Evolutionary conservation across 2,888 invertebrate species (phyloP).

Genomic region (Lordiphosa andalusiaca): DNA sequence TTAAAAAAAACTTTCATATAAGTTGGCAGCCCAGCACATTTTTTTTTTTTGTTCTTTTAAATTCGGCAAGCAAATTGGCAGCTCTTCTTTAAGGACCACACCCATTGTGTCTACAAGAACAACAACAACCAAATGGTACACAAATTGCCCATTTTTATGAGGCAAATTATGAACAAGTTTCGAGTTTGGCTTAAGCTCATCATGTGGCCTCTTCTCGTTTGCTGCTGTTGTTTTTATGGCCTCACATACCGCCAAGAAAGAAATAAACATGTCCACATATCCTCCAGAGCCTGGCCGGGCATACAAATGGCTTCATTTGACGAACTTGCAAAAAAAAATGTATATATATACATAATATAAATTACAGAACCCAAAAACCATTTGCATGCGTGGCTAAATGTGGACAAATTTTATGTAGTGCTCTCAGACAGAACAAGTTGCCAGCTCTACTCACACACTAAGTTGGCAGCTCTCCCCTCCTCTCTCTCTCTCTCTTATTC

Average conservation of each 20-base stretch:
- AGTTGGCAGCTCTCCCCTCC: conserved; percentile 12
- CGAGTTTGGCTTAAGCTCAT: conserved; percentile 31
- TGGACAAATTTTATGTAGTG: conserved; percentile 50
- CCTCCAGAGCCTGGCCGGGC: conserved; percentile 30
- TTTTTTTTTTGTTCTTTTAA: too few relatives aligned
- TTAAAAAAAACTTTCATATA: too few relatives aligned
- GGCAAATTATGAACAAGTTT: conserved; percentile 57
- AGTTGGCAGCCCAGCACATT: too few relatives aligned
- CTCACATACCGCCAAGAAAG: conserved; percentile 12
- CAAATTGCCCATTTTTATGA: conserved; percentile 64
- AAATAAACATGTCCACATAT: conserved; percentile 25
- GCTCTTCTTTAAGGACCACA: too few relatives aligned
- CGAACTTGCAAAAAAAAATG: conserved; percentile 24
- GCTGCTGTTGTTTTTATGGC: too few relatives aligned
- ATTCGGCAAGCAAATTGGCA: too few relatives aligned
- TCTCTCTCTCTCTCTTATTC: too few relatives aligned
- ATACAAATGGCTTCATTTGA: conserved; percentile 69
- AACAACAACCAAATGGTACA: conserved; percentile 6
- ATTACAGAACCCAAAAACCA: conserved; percentile 23
- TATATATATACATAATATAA: too few relatives aligned
- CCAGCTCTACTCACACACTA: conserved; percentile 11
- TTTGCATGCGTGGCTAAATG: conserved; percentile 61
- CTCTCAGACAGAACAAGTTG: conserved; percentile 29
- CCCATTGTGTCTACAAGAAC: too few relatives aligned
- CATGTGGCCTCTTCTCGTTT: conserved; percentile 15